phyloP scores from a whole-genome alignment of 2,113 vertebrate genomes.

The Galbula dea region DNA sequence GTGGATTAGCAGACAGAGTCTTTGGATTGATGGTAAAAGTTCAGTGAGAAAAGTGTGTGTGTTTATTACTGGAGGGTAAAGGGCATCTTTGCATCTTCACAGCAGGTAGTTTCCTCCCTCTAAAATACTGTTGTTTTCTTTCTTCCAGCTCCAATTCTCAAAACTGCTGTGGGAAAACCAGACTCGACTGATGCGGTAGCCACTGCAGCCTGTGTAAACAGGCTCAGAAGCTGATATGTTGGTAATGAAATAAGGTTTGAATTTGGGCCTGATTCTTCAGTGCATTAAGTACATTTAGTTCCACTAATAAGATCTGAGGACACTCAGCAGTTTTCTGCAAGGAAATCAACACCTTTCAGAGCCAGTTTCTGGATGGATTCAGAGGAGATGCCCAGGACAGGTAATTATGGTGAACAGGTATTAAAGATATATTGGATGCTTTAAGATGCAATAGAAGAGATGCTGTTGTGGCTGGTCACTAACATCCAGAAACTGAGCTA shows the following conservation, averaged over 20 bases:
- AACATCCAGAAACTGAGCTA: neutral
- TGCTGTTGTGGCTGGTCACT: neutral
- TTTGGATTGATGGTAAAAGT: neutral
- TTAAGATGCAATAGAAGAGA: neutral
- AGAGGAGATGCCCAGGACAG: neutral
- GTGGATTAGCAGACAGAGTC: neutral
- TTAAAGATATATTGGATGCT: neutral
- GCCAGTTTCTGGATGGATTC: neutral
- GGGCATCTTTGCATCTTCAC: neutral
- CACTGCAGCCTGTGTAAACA: neutral
- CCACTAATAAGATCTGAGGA: neutral
- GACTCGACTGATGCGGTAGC: rapidly evolving
- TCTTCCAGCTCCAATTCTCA: neutral
- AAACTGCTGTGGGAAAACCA: neutral
- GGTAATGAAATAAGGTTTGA: neutral
- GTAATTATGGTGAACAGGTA: neutral
- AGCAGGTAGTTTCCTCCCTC: neutral
- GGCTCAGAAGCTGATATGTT: neutral
- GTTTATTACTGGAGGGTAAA: neutral
- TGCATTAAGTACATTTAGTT: neutral
- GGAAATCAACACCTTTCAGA: neutral
- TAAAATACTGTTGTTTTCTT: neutral
- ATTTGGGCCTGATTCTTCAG: neutral
- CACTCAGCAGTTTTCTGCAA: neutral
- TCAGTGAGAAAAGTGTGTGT: neutral